Conservation (phyloP, 2,888 invertebrate species). For the Pterostichus madidus region DNA sequence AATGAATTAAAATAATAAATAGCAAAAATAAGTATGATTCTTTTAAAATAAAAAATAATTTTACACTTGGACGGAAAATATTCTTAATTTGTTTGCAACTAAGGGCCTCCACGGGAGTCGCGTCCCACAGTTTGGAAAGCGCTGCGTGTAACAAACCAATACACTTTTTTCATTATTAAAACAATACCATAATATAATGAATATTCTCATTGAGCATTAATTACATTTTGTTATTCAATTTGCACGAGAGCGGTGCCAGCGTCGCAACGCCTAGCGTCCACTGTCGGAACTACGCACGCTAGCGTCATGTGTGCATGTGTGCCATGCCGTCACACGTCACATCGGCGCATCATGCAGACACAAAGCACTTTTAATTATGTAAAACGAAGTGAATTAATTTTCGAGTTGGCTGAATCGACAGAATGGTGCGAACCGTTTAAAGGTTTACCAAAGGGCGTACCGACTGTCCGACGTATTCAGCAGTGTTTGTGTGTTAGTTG, state of each 20-base stretch:
- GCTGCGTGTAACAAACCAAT: too few species aligned
- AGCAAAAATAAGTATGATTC: too few species aligned
- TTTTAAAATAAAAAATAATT: too few species aligned
- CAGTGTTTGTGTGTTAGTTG: not conserved
- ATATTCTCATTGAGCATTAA: too few species aligned
- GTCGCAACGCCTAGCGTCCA: not conserved
- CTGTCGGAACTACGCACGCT: not conserved
- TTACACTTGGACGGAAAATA: too few species aligned
- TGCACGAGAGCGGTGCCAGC: not conserved
- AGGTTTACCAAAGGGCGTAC: slow-evolving; percentile 48
- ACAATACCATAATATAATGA: too few species aligned
- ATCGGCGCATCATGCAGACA: slow-evolving; percentile 51
- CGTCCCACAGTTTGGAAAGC: too few species aligned
- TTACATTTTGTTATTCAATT: not conserved
- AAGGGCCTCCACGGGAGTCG: too few species aligned
- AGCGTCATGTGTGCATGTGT: slow-evolving; percentile 36
- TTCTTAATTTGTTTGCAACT: too few species aligned
- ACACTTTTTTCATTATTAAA: too few species aligned
- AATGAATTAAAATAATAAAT: too few species aligned
- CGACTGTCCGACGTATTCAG: slow-evolving; percentile 40
- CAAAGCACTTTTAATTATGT: slow-evolving; percentile 66
- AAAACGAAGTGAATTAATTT: slow-evolving; percentile 65
- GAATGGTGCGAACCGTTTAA: slow-evolving; percentile 63
- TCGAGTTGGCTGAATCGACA: slow-evolving; percentile 62
- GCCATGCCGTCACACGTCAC: slow-evolving; percentile 31